Percentiles rank a stretch among this genome's conserved stretches.
phyloP scores from a whole-genome alignment of 2,888 invertebrate genomes.

The Eustalomyia histrio region DNA sequence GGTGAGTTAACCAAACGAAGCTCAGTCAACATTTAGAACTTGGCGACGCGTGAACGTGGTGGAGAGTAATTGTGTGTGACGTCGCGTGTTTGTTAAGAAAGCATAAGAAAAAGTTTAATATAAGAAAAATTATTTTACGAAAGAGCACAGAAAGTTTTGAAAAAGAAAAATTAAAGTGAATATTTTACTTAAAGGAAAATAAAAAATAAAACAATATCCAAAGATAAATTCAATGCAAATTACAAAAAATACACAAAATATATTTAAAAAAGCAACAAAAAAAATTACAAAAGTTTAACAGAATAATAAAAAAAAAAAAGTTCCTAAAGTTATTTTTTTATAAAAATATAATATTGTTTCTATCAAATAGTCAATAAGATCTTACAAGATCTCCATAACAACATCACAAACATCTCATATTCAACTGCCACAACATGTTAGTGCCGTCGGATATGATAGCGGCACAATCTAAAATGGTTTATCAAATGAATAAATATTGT shows the following conservation, averaged over 20 bases:
- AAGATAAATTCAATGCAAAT: slow-evolving; percentile 4
- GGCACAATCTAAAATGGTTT: slow-evolving; percentile 96
- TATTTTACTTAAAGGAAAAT: slow-evolving; percentile 7
- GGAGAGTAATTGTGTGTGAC: slow-evolving; percentile 68
- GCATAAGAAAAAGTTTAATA: slow-evolving; percentile 36
- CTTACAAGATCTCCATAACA: background rate
- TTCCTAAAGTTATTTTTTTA: slow-evolving; percentile 35
- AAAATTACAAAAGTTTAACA: background rate
- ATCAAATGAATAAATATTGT: slow-evolving; percentile 97
- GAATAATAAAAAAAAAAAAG: background rate
- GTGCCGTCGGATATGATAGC: slow-evolving; percentile 97
- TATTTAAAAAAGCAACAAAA: slow-evolving; percentile 11
- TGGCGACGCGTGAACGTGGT: slow-evolving; percentile 76
- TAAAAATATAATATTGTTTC: background rate
- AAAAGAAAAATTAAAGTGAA: background rate
- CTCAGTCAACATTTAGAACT: slow-evolving; percentile 77
- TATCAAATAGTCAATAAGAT: background rate
- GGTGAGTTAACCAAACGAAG: slow-evolving; percentile 73
- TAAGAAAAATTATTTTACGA: slow-evolving; percentile 31
- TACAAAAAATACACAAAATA: slow-evolving; percentile 2
- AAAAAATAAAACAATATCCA: slow-evolving; percentile 10
- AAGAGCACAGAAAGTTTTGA: slow-evolving; percentile 29
- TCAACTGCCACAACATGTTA: slow-evolving; percentile 84
- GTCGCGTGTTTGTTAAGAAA: slow-evolving; percentile 59
- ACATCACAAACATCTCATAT: background rate